Conservation (phyloP, 2,797 vertebrate species). For the Pampus argenteus region DNA sequence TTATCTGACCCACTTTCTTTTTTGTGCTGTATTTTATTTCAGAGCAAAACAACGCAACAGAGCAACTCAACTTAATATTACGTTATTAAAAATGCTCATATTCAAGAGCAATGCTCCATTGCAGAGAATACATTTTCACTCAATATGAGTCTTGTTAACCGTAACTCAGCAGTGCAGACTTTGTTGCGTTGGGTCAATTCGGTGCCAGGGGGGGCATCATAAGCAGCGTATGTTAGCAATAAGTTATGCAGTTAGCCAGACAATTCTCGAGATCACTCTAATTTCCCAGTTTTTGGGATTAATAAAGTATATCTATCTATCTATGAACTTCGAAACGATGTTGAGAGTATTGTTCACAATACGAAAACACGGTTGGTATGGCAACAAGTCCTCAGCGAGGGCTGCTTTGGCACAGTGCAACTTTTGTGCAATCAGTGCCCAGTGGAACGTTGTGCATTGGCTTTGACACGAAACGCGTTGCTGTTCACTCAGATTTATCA, state of each 20-base stretch:
- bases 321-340: slow-evolving; percentile 12
- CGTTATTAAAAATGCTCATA: background rate
- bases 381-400: slow-evolving; percentile 19
- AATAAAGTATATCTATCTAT: too few species aligned
- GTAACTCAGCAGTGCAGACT: background rate
- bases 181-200: background rate
- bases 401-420: background rate
- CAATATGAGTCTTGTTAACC: background rate
- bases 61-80: background rate
- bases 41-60: background rate
- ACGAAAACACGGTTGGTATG: slow-evolving; percentile 16
- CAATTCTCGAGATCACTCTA: slow-evolving; percentile 3
- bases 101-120: slow-evolving; percentile 6
- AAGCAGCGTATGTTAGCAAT: too few species aligned
- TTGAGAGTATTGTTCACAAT: background rate
- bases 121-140: slow-evolving; percentile 6
- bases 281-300: too few species aligned
- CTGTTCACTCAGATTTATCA: background rate
- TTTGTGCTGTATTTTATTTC: background rate
- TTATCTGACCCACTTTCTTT: background rate
- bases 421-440: background rate
- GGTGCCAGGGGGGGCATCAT: background rate
- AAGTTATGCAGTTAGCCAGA: slow-evolving; percentile 17
- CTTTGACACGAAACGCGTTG: background rate
- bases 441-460: slow-evolving; percentile 21